Base-by-base conservation (phyloP, 2,888 invertebrate species). In the Athrips mouffetella region DNA sequence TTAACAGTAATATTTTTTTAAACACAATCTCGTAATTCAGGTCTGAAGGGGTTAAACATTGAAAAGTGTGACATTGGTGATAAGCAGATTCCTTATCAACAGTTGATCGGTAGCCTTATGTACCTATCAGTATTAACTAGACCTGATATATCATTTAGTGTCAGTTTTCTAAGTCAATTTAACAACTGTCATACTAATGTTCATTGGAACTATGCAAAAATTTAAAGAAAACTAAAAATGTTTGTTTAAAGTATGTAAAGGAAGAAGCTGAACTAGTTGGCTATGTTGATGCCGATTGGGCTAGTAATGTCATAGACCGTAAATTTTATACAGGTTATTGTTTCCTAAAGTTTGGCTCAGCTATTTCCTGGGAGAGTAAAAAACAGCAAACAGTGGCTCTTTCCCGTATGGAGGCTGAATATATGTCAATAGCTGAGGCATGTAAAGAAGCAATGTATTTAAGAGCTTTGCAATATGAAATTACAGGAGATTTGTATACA, bases 201-300 rank as follows among this genome's bases (percentile, higher is more conserved):
- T 1, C 55, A 53, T 30, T 53, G n/a, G n/a, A n/a, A n/a, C n/a
- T n/a, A n/a, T n/a, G n/a, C n/a, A n/a, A n/a, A n/a, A n/a, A n/a
- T n/a, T 40, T 54, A 35, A 48, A 35, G n/a, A 21, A 29, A 37
- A 50, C 49, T 25, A 50, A 51, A 10, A 30, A 20, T 10, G 48
- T 25, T 46, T 33, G 45, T 27, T 39, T 53, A 39, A 47, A 42
- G 41, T 50, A 44, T 47, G 33, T 25, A 33, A 49, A 52, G 31
- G 25, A 37, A 16, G 25, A 21, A 29, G 29, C 16, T 21, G 30
- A 40, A 27, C 4, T 54, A 5, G 15, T 27, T 31, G 52, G 49
- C 23, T 54, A 18, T 48, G 49, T 30, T n/a, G 51, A 48, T 52
- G 54, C 49, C 25, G 54, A 52, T 46, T 55, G 52, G 50, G 53